Evolutionary conservation across 2,888 invertebrate species (phyloP), one percentile per base, ranked within the genome.

Genomic region (Spodoptera exigua): DNA sequence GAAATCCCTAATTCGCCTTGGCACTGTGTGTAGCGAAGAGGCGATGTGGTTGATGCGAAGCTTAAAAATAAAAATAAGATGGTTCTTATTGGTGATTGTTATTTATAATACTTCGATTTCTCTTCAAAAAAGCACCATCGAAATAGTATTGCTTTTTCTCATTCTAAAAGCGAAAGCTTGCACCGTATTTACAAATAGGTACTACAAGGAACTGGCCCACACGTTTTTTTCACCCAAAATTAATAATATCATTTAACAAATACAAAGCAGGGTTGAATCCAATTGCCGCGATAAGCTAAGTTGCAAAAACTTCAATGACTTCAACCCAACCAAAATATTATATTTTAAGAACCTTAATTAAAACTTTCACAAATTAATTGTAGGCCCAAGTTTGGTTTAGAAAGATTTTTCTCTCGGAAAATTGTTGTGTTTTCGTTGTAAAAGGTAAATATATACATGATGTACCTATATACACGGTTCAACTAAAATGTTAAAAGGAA

Each of bases 381-480:
- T n/a, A 21, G 11, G 41, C 14, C 1, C 14, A 14, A 39, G 7
- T 16, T 3, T 9, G 10, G 14, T 11, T 16, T 41, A 0, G 7
- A 27, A 40, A 45, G 40, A 18, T 14, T 2, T 32, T 11, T 5
- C 1, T 5, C 1, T 14, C 2, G 12, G 13, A 16, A 51, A 44
- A 3, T 34, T 3, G n/a, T 18, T 18, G 4, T 44, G 16, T 11
- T 13, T 3, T 21, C 27, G 2, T 10, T 18, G 9, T n/a, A 41
- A 44, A 16, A 32, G 5, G 10, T 43, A 34, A 13, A 11, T 10
- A 27, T n/a, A 44, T 34, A 40, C 2, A 12, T 14, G 5, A 41
- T 32, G 32, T 46, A 36, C 34, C 21, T 37, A n/a, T n/a, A n/a
- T n/a, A n/a, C n/a, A n/a, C n/a, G n/a, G n/a, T 47, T 54, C 21